Conservation (phyloP, 1,140 invertebrate genomes). For the Drosophila murphyi region DNA sequence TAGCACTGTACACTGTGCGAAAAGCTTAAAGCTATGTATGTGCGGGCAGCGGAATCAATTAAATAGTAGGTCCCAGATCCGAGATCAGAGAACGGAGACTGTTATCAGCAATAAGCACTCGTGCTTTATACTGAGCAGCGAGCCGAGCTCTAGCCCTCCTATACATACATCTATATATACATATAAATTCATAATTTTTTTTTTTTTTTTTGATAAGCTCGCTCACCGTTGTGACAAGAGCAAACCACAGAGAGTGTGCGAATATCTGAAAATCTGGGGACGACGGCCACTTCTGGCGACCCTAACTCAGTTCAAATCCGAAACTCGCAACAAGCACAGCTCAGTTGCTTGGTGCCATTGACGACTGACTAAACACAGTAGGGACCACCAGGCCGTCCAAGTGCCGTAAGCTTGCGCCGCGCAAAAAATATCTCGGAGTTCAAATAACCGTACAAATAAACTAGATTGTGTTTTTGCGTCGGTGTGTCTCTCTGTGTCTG, state of each 20-base stretch:
- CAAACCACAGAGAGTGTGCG: slow-evolving; percentile 15
- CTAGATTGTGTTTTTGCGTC: slow-evolving; percentile 70
- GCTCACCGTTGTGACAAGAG: slow-evolving; percentile 12
- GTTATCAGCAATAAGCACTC: slow-evolving; percentile 14
- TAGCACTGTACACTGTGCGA: neutral
- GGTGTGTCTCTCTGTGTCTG: slow-evolving; percentile 19
- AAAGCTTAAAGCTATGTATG: slow-evolving; percentile 1
- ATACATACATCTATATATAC: slow-evolving; percentile 32
- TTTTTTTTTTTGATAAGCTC: slow-evolving; percentile 33
- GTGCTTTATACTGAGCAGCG: slow-evolving; percentile 38
- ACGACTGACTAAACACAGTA: slow-evolving; percentile 37
- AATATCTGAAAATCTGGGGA: slow-evolving; percentile 19
- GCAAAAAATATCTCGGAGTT: slow-evolving; percentile 67
- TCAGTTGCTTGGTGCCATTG: slow-evolving; percentile 58
- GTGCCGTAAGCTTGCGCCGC: slow-evolving; percentile 39
- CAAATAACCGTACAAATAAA: slow-evolving; percentile 74
- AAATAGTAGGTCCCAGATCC: neutral
- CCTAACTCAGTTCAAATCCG: slow-evolving; percentile 56
- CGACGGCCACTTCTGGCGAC: slow-evolving; percentile 21
- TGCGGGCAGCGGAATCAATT: slow-evolving; percentile 2
- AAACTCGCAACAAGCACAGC: slow-evolving; percentile 65
- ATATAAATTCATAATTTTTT: slow-evolving; percentile 2
- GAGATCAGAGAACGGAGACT: neutral
- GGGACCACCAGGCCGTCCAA: slow-evolving; percentile 17
- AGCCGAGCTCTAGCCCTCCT: slow-evolving; percentile 15